Evolutionary conservation across 2,888 invertebrate species (phyloP), one percentile per base, ranked within the genome.

Genomic region (Apocheima hispidaria): DNA sequence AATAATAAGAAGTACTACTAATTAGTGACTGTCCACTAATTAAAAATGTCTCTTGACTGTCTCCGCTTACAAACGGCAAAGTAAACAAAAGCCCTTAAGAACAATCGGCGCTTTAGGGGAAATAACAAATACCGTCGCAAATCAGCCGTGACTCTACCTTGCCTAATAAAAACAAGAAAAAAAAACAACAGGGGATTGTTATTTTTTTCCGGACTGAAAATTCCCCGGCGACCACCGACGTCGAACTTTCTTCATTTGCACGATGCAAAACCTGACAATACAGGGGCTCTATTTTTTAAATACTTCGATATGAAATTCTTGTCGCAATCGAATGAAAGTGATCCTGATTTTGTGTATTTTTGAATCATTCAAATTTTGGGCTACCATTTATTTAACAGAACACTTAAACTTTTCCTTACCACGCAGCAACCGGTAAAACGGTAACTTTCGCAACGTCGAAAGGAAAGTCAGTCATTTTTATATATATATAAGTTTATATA

Each of bases 111-210:
- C 73, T 72, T 68, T 41, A 62, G 74, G 79, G 72, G 68, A 78
- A 80, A 82, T 70, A 83, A 84, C 81, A 83, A 82, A 81, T 74
- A 74, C 73, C 78, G 72, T 71, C 80, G 79, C 86, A 82, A 87
- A 87, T 86, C 86, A 85, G 77, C 74, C 82, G 81, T 78, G 75
- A 73, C 73, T 71, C 63, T 75, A 71, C 75, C 73, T 75, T 72
- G 77, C 68, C 74, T 74, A 75, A 73, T 75, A 60, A 63, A 63
- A 61, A 49, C 46, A 81, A 81, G 71, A 74, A 83, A 75, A 78
- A 76, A 75, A 65, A 58, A 68, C 66, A 68, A 67, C 67, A 69
- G 72, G 28, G 50, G 28, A 51, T 30, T 51, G 51, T 51, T 51
- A 30, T 28, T 20, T 79, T n/a, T 77, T 75, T 71, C 71, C 72